A percentile compares a stretch with the other conserved stretches of the same genome.
phyloP scores from a whole-genome alignment of 1,140 invertebrate genomes.

The Pseudobourletiella spinata region DNA sequence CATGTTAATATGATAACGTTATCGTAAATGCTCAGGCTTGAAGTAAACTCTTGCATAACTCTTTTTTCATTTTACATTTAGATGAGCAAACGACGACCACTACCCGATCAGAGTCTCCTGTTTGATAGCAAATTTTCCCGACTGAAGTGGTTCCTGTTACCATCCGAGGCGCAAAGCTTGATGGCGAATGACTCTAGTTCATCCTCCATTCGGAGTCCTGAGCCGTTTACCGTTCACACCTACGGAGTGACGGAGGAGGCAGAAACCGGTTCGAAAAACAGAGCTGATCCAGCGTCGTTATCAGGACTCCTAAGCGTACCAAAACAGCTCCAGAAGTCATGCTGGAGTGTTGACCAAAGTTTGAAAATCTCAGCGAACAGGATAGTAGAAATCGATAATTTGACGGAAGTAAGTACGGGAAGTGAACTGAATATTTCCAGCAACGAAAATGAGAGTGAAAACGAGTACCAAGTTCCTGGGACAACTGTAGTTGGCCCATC shows the following conservation, averaged over 20 bases:
- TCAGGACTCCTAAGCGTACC: not conserved
- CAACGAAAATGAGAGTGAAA: conserved; percentile 31
- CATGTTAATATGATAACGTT: too few relatives aligned
- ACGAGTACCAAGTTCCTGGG: conserved; percentile 17
- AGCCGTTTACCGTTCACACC: conserved; percentile 23
- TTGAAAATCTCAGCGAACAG: not conserved
- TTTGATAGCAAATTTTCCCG: conserved; percentile 55
- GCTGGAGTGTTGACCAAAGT: conserved; percentile 3
- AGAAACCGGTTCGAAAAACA: not conserved
- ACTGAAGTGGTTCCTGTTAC: conserved; percentile 75
- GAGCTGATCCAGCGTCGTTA: not conserved
- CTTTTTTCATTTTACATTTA: too few relatives aligned
- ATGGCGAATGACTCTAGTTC: not conserved
- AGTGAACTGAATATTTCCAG: conserved; percentile 21
- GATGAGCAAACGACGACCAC: conserved; percentile 59
- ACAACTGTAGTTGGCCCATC: conserved; percentile 29
- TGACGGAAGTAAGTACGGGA: not conserved
- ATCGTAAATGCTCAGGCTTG: too few relatives aligned
- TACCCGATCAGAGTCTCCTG: conserved; percentile 63
- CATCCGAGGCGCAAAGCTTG: conserved; percentile 44
- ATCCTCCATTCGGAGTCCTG: conserved; percentile 5
- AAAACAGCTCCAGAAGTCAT: not conserved
- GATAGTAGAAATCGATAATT: not conserved
- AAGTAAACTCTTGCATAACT: too few relatives aligned
- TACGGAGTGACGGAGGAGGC: not conserved